Evolutionary conservation across 2,797 vertebrate genomes (phyloP).

Genomic region (Enteromius thamalakanensis): DNA sequence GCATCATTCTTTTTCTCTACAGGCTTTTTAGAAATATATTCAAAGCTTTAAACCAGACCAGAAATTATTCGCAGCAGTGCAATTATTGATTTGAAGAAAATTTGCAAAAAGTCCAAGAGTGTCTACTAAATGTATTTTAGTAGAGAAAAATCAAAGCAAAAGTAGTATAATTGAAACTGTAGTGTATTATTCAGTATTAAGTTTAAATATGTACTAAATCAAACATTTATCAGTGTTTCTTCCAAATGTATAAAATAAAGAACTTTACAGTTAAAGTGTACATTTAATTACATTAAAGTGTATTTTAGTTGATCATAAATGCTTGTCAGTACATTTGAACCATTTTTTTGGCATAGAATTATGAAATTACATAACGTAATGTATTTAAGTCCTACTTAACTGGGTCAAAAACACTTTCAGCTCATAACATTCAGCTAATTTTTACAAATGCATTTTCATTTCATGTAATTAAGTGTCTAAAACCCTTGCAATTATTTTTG

Average conservation of each 20-base stretch:
- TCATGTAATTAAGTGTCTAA: neutral
- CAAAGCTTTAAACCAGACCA: neutral
- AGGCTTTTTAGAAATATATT: constrained; percentile 6
- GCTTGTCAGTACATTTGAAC: neutral
- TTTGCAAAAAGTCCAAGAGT: neutral
- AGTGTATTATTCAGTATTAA: too few species aligned
- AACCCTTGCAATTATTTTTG: neutral
- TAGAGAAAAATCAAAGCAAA: neutral
- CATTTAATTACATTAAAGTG: neutral
- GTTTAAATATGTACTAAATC: neutral
- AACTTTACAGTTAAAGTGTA: too few species aligned
- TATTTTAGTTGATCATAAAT: neutral
- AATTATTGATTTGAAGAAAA: neutral
- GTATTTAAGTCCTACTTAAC: neutral
- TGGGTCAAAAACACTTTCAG: neutral
- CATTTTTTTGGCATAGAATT: neutral
- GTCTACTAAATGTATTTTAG: neutral
- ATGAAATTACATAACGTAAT: neutral
- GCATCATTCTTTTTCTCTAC: neutral
- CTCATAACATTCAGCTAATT: neutral
- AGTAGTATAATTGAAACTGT: too few species aligned
- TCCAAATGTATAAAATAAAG: neutral
- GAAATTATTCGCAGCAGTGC: neutral
- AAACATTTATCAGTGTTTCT: neutral
- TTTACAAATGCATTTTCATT: neutral